Percentiles rank a stretch among this genome's conserved stretches.
Evolutionary conservation across 2,113 vertebrate species (phyloP).

Genomic region (Antennarius striatus): DNA sequence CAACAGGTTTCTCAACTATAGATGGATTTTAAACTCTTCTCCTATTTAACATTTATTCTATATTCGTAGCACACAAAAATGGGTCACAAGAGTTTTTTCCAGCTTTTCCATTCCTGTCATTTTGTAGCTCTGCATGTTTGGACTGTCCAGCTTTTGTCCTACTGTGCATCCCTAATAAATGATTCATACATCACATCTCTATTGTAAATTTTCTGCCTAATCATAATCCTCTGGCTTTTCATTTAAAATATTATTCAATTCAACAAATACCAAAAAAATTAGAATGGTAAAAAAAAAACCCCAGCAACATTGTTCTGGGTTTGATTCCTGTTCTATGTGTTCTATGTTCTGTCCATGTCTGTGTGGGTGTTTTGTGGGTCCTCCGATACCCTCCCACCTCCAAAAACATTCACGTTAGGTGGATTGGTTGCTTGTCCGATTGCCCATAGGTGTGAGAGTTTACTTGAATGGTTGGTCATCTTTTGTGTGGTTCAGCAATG

Average conservation of each 20-base stretch:
- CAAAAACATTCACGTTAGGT: no score
- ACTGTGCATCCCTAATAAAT: slow-evolving; percentile 11
- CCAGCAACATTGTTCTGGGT: no score
- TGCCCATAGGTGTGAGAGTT: no score
- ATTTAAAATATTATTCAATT: not conserved
- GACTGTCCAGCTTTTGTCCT: slow-evolving; percentile 30
- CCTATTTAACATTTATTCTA: slow-evolving; percentile 9
- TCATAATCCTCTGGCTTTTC: slow-evolving; percentile 5
- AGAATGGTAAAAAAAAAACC: no score
- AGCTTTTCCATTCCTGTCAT: slow-evolving; percentile 19
- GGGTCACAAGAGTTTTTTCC: slow-evolving; percentile 26
- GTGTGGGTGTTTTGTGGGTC: no score
- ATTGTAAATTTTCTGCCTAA: slow-evolving; percentile 5
- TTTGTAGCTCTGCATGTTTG: slow-evolving; percentile 3
- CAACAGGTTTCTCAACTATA: not conserved
- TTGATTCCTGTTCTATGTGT: no score
- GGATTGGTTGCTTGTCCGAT: no score
- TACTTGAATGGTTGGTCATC: no score
- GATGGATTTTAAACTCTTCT: not conserved
- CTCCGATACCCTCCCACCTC: no score
- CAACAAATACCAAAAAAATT: no score
- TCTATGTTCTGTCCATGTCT: no score
- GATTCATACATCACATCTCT: slow-evolving; percentile 20
- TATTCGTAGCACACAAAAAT: slow-evolving; percentile 32
- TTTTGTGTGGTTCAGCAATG: no score